Conservation (phyloP, 2,797 vertebrate genomes). For the Pseudopleuronectes americanus region DNA sequence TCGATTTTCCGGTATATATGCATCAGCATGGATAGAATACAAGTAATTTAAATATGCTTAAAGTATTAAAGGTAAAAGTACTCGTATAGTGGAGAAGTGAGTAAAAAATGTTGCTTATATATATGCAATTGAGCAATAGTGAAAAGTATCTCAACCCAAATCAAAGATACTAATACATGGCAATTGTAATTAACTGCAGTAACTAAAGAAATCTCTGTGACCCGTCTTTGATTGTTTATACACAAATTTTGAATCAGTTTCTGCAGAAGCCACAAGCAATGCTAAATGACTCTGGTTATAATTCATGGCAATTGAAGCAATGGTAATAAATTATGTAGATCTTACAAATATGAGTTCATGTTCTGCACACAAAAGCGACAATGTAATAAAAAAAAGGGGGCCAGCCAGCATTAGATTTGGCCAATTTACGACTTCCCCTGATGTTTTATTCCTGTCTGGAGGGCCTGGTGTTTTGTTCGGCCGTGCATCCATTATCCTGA, state of each 20-base stretch:
- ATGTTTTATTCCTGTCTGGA: conserved; percentile 46
- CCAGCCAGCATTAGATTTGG: conserved; percentile 23
- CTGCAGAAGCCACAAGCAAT: background rate
- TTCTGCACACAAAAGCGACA: conserved; percentile 24
- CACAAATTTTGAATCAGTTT: background rate
- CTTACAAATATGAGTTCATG: conserved; percentile 9
- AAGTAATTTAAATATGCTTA: too few species aligned
- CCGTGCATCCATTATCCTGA: conserved; percentile 59
- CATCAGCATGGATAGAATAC: too few species aligned
- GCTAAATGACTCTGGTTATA: background rate
- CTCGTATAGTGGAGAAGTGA: too few species aligned
- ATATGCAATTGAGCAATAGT: too few species aligned
- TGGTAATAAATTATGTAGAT: conserved; percentile 1
- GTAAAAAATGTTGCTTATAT: too few species aligned
- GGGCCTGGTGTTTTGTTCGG: conserved; percentile 52
- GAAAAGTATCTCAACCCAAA: too few species aligned
- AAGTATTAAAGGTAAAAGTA: too few species aligned
- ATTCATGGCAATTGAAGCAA: conserved; percentile 4
- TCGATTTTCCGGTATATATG: too few species aligned
- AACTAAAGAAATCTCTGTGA: too few species aligned
- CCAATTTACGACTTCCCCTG: conserved; percentile 43
- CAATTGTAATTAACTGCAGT: too few species aligned
- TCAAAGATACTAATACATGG: too few species aligned
- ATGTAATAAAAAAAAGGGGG: conserved; percentile 44
- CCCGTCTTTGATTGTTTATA: too few species aligned